Base-by-base conservation (phyloP, 1,140 invertebrate genomes). In the Camponotus pennsylvanicus region DNA sequence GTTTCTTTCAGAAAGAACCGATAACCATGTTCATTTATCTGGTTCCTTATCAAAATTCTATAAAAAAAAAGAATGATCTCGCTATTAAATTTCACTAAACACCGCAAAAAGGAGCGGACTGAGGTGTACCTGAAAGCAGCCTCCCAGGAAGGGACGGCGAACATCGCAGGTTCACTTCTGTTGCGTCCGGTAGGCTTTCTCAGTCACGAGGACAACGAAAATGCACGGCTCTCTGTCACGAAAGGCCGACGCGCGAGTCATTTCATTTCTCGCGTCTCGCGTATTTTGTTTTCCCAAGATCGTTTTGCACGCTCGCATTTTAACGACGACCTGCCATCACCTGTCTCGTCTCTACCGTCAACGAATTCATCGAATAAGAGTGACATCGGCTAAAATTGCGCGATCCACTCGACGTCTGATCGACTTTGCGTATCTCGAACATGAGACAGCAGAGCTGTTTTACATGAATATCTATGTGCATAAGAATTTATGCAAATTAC, bases 221-320 rank as follows among this genome's bases (percentile, higher is more conserved):
- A 59, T 40, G 34, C 9, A 15, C 40, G 71, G 18, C 32, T 66
- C 52, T 73, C 52, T 27, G 37, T 66, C 18, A 13, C 27, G 13
- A 42, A 45, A 40, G 1, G n/a, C 32, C 67, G 57, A 32, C 61
- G 27, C 45, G 45, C 69, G 69, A 52, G 63, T 78, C 84, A 40
- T 78, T 63, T 78, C 84, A 40, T 78, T 63, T 84, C 37, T 61
- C 66, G 45, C 49, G 45, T n/a, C 27, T 61, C 27, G 40, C 78
- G 55, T 88, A 76, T 86, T 91, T 88, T 86, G 88, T 40, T 40
- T 40, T n/a, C 78, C 40, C 77, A 85, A 88, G 42, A 49, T 86
- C 78, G 73, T 13, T 79, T 83, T 61, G 66, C 77, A 55, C 32
- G 77, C 4, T 55, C 61, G 59, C 76, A n/a, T 45, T 78, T 64